Base-by-base conservation (phyloP, 2,797 vertebrate genomes). In the Premnoplex brunnescens region DNA sequence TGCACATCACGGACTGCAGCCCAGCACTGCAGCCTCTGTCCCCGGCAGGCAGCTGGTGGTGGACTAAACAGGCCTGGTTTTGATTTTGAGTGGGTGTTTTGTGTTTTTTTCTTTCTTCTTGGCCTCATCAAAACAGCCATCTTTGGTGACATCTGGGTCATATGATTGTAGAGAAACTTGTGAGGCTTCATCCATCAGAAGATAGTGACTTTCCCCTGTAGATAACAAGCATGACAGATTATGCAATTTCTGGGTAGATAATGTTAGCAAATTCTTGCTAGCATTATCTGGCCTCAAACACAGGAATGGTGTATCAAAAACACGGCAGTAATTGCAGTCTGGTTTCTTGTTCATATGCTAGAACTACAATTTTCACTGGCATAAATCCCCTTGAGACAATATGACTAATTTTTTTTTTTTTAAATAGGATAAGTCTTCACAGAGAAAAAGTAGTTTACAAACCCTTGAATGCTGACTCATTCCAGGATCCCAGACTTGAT, bases 181-280 rank as follows among this genome's bases (percentile, higher is more conserved):
- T 37, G 98, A 98, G 89, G 98, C 97, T 97, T 98, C 96, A 89
- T 98, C 98, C 79, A 97, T 92, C 75, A 98, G 76, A 91, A 98
- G 83, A 93, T 98, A 98, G 74, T 97, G 97, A 86, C 98, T 98
- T 97, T 97, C 97, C 92, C 96, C 97, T 98, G 56, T 30, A 91
- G 91, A 95, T 87, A 95, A 78, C 30, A 88, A 73, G 86, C 14
- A 54, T 56, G 59, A 7, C 43, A 62, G 56, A 69, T 88, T 93
- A 92, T 85, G 69, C 52, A 88, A 82, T 87, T 89, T 94, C 60
- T 82, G 83, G 18, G 63, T 56, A 89, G 77, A 94, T 86, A 89
- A 86, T 27, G 12, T 56, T 64, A 62, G 71, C 15, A 39, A 81
- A 69, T 32, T 91, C n/a, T 81, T 91, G 21, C 83, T 81, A 74